Base-by-base conservation (phyloP, 2,797 vertebrate genomes). In the Cygnus olor region DNA sequence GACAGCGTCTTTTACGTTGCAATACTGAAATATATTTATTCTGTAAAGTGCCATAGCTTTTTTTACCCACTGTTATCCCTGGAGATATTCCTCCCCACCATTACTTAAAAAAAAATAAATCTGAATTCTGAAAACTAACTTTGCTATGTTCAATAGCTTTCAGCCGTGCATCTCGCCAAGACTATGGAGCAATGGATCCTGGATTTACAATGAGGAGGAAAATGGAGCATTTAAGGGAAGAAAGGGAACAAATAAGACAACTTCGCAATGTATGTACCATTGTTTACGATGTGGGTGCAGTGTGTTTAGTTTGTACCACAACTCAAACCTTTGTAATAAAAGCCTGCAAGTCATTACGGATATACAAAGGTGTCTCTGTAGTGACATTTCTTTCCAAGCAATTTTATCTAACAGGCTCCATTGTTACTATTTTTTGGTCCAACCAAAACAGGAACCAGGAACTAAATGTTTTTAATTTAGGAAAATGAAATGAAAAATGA, bases 181-280 rank as follows among this genome's bases (percentile, higher is more conserved):
- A 99, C 87, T 98, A 98, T 34, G 97, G 95, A 61, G 97, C 98
- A 13, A 97, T 98, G 71, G 99, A 99, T 95, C 99, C 99, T 60
- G 99, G 99, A 60, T 99, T 99, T 97, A 99, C 99, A 27, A 99
- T 99, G 98, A 98, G 99, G 96, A 99, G 99, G 97, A 99, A 99
- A 97, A 99, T 99, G 99, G 99, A 99, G 90, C 99, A 99, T 97
- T 97, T 99, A 91, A 97, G 99, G 90, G 99, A 99, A 97, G 99
- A 99, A 97, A 98, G 99, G 96, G 99, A 99, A 24, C 99, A 99
- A 96, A 99, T 99, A 77, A 97, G 98, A 87, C 98, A 99, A 20
- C 97, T 99, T 71, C 99, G 99, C 44, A 98, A 98, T 98, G 99
- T 99, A 97, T 79, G 98, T 96, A 57, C 66, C n/a, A 2, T 34